phyloP scores from a whole-genome alignment of 2,888 invertebrate genomes.

The Pteria penguin region DNA sequence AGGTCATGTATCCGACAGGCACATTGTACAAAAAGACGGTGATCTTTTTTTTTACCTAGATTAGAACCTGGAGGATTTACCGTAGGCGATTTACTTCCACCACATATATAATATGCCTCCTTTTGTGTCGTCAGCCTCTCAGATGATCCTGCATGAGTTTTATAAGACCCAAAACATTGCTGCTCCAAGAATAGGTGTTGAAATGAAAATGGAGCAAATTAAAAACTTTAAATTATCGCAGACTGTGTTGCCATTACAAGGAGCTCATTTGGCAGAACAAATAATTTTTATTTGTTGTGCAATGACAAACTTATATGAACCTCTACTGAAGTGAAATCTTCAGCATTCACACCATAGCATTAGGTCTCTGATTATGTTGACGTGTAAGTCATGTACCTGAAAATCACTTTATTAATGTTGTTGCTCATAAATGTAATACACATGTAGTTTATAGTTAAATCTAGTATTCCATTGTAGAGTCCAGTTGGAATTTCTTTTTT shows the following conservation, averaged over 20 bases:
- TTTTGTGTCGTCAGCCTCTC: slow-evolving; percentile 11
- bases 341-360: no score
- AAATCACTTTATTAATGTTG: no score
- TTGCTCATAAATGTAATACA: no score
- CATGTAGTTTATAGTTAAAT: no score
- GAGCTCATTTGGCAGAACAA: slow-evolving; percentile 39
- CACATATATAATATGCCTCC: slow-evolving; percentile 40
- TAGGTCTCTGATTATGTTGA: no score
- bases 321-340: neutral
- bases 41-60: slow-evolving; percentile 19
- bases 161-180: slow-evolving; percentile 38
- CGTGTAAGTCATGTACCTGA: no score
- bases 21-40: slow-evolving; percentile 37
- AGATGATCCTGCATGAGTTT: slow-evolving; percentile 34
- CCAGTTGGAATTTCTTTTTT: no score
- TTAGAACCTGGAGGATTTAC: slow-evolving; percentile 43
- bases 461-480: no score
- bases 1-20: slow-evolving; percentile 39
- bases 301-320: slow-evolving; percentile 32
- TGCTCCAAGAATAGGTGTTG: slow-evolving; percentile 36
- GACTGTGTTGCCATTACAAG: slow-evolving; percentile 30
- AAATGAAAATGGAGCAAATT: slow-evolving; percentile 47
- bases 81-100: slow-evolving; percentile 37
- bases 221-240: no score
- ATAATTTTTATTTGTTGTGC: slow-evolving; percentile 36